A percentile compares a stretch with the other conserved stretches of the same genome.
phyloP scores from a whole-genome alignment of 2,888 invertebrate species.

The Rosalia funebris region DNA sequence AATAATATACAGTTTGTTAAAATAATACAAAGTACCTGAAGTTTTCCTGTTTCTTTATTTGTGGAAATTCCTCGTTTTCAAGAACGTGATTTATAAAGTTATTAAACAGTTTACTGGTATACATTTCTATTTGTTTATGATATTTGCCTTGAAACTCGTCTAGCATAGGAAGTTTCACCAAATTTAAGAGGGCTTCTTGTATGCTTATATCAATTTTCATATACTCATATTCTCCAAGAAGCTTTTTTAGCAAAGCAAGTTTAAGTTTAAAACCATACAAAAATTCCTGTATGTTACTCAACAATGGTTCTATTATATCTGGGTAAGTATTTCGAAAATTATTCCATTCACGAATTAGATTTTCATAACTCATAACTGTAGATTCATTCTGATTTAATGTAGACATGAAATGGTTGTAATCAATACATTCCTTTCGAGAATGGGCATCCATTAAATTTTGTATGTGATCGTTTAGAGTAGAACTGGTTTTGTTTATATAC shows the following conservation, averaged over 20 bases:
- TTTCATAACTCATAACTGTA: slow-evolving; percentile 48
- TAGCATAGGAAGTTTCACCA: slow-evolving; percentile 67
- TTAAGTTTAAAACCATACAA: slow-evolving; percentile 71
- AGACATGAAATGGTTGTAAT: slow-evolving; percentile 8
- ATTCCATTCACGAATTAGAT: slow-evolving; percentile 65
- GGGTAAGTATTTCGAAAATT: slow-evolving; percentile 76
- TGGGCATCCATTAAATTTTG: slow-evolving; percentile 17
- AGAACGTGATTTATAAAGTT: slow-evolving; percentile 49
- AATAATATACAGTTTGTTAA: no score
- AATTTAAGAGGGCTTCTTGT: slow-evolving; percentile 58
- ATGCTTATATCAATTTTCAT: slow-evolving; percentile 44
- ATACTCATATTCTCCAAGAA: slow-evolving; percentile 57
- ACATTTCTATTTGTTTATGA: slow-evolving; percentile 64
- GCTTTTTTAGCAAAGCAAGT: slow-evolving; percentile 67
- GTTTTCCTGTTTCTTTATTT: slow-evolving; percentile 58
- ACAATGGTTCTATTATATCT: slow-evolving; percentile 80
- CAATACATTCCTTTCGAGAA: slow-evolving; percentile 22
- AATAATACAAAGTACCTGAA: slow-evolving; percentile 64
- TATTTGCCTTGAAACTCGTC: slow-evolving; percentile 56
- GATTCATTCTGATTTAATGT: slow-evolving; percentile 40
- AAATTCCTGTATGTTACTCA: slow-evolving; percentile 75
- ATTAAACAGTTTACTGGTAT: slow-evolving; percentile 53
- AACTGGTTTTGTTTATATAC: slow-evolving; percentile 38
- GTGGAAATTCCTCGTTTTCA: slow-evolving; percentile 39
- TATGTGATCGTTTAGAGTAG: slow-evolving; percentile 32